These are phyloP conservation scores for Lucinisca nassula DNA, from an alignment of 2,888 invertebrate species.

Conservation along the genomic window DNA sequence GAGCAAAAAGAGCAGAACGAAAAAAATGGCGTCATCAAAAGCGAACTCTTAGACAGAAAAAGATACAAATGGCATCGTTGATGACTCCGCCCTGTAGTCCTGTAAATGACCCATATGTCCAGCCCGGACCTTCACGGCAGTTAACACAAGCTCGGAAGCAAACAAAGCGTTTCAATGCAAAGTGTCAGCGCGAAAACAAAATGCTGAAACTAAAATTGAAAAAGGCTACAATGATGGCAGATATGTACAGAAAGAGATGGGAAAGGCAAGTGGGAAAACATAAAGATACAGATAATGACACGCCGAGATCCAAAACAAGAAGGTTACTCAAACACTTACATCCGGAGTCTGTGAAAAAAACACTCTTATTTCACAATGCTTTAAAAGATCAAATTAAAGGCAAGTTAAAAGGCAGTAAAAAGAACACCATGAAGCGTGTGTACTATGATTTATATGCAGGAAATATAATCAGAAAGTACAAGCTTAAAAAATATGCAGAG, in stretches of 20 bases:
- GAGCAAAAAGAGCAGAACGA: neutral
- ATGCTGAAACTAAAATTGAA: slow-evolving; percentile 10
- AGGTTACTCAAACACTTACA: slow-evolving; percentile 30
- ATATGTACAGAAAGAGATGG: slow-evolving; percentile 20
- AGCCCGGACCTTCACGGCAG: neutral
- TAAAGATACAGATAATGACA: neutral
- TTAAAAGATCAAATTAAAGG: slow-evolving; percentile 21
- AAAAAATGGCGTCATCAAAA: neutral
- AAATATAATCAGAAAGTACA: slow-evolving; percentile 19
- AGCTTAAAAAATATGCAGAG: slow-evolving; percentile 23
- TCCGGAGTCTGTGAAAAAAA: slow-evolving; percentile 24
- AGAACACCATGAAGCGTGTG: neutral
- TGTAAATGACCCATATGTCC: neutral
- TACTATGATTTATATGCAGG: slow-evolving; percentile 12
- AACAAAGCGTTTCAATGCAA: neutral
- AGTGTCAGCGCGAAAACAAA: slow-evolving; percentile 28
- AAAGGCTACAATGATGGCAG: neutral
- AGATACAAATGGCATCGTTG: neutral
- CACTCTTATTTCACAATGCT: slow-evolving; percentile 23
- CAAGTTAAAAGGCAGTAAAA: neutral
- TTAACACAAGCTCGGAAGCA: neutral
- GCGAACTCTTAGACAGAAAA: neutral
- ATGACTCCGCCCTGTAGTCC: neutral
- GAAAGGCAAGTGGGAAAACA: too few relatives aligned
- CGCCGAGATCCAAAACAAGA: slow-evolving; percentile 21